Conservation (phyloP, 1,140 invertebrate genomes). For the Neodiprion pinetum region DNA sequence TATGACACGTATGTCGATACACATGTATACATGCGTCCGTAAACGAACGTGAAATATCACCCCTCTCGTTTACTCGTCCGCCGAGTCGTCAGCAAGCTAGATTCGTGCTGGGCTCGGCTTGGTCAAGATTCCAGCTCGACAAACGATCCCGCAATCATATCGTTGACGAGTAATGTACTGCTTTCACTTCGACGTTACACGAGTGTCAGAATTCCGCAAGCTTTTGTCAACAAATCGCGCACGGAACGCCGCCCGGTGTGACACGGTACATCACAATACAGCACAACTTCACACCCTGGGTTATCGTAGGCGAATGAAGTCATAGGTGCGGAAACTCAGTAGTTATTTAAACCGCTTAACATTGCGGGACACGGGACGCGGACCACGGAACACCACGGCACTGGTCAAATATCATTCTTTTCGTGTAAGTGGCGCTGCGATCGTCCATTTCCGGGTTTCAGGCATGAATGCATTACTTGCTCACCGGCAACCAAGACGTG, state of each 20-base stretch:
- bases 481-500: no score
- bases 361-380: no score
- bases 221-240: not conserved
- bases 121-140: not conserved
- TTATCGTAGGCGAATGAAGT: no score
- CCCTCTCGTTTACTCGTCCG: not conserved
- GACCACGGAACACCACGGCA: no score
- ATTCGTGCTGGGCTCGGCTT: not conserved
- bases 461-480: no score
- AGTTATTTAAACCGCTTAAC: no score
- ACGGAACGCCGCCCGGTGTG: slow-evolving; percentile 1
- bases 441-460: no score
- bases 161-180: not conserved
- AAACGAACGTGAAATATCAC: no score
- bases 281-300: no score
- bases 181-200: not conserved
- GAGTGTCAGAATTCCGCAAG: not conserved
- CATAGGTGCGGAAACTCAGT: no score
- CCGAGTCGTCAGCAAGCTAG: not conserved
- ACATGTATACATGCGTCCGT: not conserved
- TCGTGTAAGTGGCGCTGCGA: no score
- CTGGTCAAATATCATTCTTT: no score
- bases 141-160: not conserved
- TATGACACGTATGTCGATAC: not conserved
- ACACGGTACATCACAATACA: not conserved